Percentiles rank a stretch among this genome's conserved stretches.
Conservation (phyloP, 2,113 vertebrate genomes). For the Zonotrichia leucophrys region DNA sequence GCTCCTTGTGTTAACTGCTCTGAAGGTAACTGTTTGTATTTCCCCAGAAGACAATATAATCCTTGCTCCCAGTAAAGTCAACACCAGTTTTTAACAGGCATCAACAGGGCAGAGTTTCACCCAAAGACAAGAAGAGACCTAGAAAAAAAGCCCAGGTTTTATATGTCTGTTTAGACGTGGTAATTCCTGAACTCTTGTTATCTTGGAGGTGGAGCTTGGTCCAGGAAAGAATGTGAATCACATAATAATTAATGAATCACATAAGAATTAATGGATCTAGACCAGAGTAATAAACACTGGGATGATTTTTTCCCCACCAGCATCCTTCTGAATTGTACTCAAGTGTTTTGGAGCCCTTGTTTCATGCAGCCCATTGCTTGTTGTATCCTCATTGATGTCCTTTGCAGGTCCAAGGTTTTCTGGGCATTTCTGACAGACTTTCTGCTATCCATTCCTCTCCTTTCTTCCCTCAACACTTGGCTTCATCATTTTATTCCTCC, state of each 20-base stretch:
- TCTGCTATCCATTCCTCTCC: background rate
- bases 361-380: background rate
- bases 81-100: background rate
- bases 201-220: background rate
- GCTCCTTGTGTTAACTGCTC: background rate
- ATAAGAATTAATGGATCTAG: background rate
- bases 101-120: background rate
- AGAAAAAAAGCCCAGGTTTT: background rate
- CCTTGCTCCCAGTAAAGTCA: background rate
- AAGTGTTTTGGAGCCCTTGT: background rate
- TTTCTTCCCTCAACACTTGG: background rate
- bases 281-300: background rate
- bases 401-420: background rate
- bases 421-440: background rate
- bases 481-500: background rate
- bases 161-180: background rate
- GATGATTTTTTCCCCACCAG: background rate
- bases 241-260: background rate
- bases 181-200: background rate
- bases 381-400: background rate
- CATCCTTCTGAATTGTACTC: background rate
- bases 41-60: background rate
- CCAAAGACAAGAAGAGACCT: background rate
- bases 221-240: background rate
- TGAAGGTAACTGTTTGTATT: slow-evolving; percentile 1